Percentiles rank a stretch among this genome's conserved stretches.
Evolutionary conservation across 2,113 vertebrate species (phyloP).

Genomic region (Girardinichthys multiradiatus): DNA sequence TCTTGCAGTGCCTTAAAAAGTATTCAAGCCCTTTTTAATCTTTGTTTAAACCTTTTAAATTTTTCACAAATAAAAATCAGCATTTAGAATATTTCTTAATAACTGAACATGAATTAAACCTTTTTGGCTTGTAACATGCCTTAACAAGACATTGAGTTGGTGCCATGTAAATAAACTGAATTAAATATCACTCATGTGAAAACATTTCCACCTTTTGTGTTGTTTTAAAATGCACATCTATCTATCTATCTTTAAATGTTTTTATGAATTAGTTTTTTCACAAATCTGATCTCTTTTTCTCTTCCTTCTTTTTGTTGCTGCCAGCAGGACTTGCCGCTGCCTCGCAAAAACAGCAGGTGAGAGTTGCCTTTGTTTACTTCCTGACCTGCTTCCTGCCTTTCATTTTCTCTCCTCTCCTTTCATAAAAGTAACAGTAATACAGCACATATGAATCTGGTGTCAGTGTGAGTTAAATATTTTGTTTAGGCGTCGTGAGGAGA

Average conservation of each 20-base stretch:
- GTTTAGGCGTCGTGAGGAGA: slow-evolving; percentile 17
- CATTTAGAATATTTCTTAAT: too few relatives aligned
- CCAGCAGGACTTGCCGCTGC: slow-evolving; percentile 83
- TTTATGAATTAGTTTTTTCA: slow-evolving; percentile 4
- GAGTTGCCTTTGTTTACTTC: slow-evolving; percentile 40
- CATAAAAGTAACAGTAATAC: background rate
- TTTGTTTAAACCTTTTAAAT: too few relatives aligned
- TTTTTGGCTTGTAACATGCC: too few relatives aligned
- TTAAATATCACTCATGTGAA: too few relatives aligned
- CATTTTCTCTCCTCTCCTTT: background rate
- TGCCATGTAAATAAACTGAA: too few relatives aligned
- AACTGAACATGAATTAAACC: too few relatives aligned
- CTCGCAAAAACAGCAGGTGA: slow-evolving; percentile 85
- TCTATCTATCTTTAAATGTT: background rate
- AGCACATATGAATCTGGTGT: background rate
- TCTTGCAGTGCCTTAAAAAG: too few relatives aligned
- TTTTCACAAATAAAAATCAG: too few relatives aligned
- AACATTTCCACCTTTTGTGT: too few relatives aligned
- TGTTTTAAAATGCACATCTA: too few relatives aligned
- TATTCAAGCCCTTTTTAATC: too few relatives aligned
- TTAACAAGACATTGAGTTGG: too few relatives aligned
- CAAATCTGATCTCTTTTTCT: slow-evolving; percentile 59
- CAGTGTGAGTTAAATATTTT: slow-evolving; percentile 15
- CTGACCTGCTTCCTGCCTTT: background rate
- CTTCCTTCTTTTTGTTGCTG: slow-evolving; percentile 56